phyloP scores from a whole-genome alignment of 2,797 vertebrate genomes.

The Psittacula derbiana region DNA sequence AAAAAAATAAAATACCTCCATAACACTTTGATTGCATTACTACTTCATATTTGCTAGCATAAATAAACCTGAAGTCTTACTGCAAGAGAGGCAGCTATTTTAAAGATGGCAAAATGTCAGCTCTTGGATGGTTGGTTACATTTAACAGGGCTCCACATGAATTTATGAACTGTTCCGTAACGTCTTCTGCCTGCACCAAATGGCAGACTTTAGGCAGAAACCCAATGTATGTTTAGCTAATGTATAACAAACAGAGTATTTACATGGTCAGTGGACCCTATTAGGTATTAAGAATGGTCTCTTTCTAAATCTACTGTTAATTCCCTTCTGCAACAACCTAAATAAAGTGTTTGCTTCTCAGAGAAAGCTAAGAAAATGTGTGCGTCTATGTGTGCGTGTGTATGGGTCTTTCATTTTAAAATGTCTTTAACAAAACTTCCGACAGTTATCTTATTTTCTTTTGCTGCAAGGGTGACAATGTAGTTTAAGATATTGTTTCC shows the following conservation, averaged over 20 bases:
- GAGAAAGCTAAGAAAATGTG: not conserved
- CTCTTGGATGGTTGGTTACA: slow-evolving; percentile 82
- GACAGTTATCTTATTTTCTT: slow-evolving; percentile 73
- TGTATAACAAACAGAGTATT: slow-evolving; percentile 84
- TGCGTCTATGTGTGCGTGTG: not conserved
- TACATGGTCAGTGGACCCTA: slow-evolving; percentile 77
- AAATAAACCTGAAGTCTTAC: slow-evolving; percentile 74
- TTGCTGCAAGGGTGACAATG: slow-evolving; percentile 37
- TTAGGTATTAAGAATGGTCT: slow-evolving; percentile 75
- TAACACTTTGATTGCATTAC: slow-evolving; percentile 57
- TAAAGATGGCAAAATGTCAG: slow-evolving; percentile 82
- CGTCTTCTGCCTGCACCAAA: slow-evolving; percentile 80
- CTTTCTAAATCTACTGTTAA: slow-evolving; percentile 76
- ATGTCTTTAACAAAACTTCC: slow-evolving; percentile 70
- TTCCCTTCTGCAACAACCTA: slow-evolving; percentile 64
- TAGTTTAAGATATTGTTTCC: slow-evolving; percentile 72
- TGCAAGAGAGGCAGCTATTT: slow-evolving; percentile 75
- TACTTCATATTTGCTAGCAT: slow-evolving; percentile 52
- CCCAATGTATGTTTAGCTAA: slow-evolving; percentile 82
- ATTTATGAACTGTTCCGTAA: slow-evolving; percentile 84
- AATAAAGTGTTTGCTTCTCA: slow-evolving; percentile 50
- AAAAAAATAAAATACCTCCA: not conserved
- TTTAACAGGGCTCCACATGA: slow-evolving; percentile 79
- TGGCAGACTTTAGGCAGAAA: slow-evolving; percentile 83
- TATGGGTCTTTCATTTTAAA: slow-evolving; percentile 48